Percentiles rank a stretch among this genome's conserved stretches.
Evolutionary conservation across 1,140 invertebrate species (phyloP).

Genomic region (Aphaenogaster rudis): DNA sequence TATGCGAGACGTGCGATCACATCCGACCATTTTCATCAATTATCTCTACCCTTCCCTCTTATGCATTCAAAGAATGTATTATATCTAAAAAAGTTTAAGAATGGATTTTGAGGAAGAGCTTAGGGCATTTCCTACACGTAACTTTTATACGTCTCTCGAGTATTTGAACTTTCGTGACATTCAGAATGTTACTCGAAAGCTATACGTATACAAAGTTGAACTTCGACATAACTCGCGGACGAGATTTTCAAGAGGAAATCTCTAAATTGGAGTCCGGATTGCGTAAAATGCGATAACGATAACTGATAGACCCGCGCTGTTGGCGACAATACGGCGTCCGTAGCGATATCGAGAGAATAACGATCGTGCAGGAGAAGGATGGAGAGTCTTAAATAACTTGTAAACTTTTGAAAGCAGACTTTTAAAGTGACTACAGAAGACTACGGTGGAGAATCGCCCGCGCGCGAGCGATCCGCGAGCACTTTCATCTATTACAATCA

Average conservation of each 20-base stretch:
- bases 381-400: conserved; percentile 36
- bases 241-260: background rate
- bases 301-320: conserved; percentile 8
- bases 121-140: background rate
- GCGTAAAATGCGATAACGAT: background rate
- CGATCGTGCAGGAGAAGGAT: background rate
- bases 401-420: conserved; percentile 55
- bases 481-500: conserved; percentile 29
- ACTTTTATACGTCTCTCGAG: conserved; percentile 5
- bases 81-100: background rate
- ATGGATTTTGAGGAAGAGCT: background rate
- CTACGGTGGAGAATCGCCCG: background rate
- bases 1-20: background rate
- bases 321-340: conserved; percentile 14
- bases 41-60: background rate
- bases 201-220: conserved; percentile 3
- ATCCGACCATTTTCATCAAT: conserved; percentile 19
- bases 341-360: conserved; percentile 46
- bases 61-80: background rate
- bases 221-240: conserved; percentile 1
- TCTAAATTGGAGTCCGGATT: conserved; percentile 6
- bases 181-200: background rate
- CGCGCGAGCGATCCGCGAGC: conserved; percentile 2
- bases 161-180: conserved; percentile 5
- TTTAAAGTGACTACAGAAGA: conserved; percentile 36